Evolutionary conservation across 2,113 vertebrate genomes (phyloP), one percentile per base, ranked within the genome.

Genomic region (Heteronetta atricapilla): DNA sequence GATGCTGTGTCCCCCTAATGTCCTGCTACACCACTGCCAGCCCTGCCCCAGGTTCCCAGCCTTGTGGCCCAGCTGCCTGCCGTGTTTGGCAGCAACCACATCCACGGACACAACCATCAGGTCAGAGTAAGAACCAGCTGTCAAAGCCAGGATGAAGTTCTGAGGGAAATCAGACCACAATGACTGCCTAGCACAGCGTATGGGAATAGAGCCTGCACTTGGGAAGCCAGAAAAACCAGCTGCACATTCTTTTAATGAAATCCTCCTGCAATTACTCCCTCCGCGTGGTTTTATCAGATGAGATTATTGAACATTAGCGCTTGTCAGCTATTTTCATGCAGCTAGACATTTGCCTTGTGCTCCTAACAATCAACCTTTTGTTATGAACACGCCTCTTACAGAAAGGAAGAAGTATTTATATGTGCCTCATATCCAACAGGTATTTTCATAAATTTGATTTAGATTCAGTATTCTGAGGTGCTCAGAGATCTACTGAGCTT

Each of bases 281-380:
- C 82, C 82, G 52, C 10, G 0, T 82, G 59, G 55, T 76, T 96
- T 89, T 88, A 83, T 96, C 85, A 75, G 62, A 84, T 83, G 42
- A 92, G 36, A 76, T 91, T 85, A 58, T 8, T 84, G 92, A 89
- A 81, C 67, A 36, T 10, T 23, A 89, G 79, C 56, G 77, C 80
- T 56, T 96, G 88, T 94, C 94, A 96, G 93, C 82, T 78, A n/a
- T 94, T 96, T 89, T 91, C 88, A 86, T n/a, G 46, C 40, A 91
- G 82, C 44, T 80, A 81, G 44, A 77, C 69, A 63, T 88, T 85
- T 77, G 70, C 78, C 64, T 73, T 60, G 68, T 6, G 1, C 50
- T 83, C 82, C 68, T 72, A 90, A 68, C 58, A 86, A 92, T 90
- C 60, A 73, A 73, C 29, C 56, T 93, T 94, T 79, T 84, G 79